These are phyloP conservation scores for Mesochorus sp. DNA, from an alignment of 2,888 invertebrate genomes.

Conservation along the genomic window DNA sequence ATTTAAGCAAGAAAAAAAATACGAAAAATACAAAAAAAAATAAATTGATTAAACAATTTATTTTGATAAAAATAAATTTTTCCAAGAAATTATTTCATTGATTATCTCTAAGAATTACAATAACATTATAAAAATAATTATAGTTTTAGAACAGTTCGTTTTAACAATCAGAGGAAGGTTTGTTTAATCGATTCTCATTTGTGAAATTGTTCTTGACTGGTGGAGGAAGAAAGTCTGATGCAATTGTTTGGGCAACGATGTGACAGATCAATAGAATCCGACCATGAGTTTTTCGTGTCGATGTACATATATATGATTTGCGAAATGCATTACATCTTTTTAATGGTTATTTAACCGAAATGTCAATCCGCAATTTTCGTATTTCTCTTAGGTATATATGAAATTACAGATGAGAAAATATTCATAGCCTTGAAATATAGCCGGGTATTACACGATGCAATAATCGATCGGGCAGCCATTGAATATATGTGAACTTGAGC, in stretches of 20 bases:
- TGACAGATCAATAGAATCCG: conserved; percentile 35
- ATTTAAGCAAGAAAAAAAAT: no score
- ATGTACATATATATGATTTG: neutral
- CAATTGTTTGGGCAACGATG: conserved; percentile 24
- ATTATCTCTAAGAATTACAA: no score
- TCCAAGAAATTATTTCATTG: no score
- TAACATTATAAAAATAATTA: no score
- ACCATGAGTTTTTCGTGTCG: neutral
- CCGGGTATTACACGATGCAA: neutral
- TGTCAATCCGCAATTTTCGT: neutral
- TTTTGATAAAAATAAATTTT: no score
- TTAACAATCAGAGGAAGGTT: no score
- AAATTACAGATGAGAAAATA: neutral
- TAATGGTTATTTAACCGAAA: neutral
- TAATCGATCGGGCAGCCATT: conserved; percentile 15
- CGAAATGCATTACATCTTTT: no score
- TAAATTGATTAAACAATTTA: no score
- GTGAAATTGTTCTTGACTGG: neutral
- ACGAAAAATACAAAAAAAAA: no score
- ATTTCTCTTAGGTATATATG: neutral
- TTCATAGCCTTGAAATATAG: conserved; percentile 20
- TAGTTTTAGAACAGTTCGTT: no score
- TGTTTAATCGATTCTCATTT: neutral
- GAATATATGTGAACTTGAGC: no score
- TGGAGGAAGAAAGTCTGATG: neutral